A percentile compares a stretch with the other conserved stretches of the same genome.
These are phyloP conservation scores for Eupelmus urozonus DNA, from an alignment of 2,888 invertebrate species.

Conservation along the genomic window DNA sequence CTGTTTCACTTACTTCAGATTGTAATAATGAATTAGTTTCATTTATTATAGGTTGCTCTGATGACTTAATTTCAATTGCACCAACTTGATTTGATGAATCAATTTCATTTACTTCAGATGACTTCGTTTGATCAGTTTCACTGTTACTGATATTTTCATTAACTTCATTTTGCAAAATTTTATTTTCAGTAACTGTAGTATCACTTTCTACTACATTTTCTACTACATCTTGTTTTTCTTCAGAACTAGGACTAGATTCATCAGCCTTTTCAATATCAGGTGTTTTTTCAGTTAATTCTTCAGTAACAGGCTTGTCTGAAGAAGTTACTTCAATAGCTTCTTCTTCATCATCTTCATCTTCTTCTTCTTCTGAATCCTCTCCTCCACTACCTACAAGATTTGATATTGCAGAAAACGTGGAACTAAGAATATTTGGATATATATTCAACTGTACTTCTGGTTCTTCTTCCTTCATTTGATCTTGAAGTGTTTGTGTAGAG, in stretches of 20 bases:
- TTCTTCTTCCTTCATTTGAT: background rate
- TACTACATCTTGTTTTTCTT: slow-evolving; percentile 33
- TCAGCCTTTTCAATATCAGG: slow-evolving; percentile 51
- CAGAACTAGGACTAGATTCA: slow-evolving; percentile 41
- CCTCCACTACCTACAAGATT: slow-evolving; percentile 25
- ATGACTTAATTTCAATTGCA: too few relatives aligned
- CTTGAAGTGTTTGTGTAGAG: slow-evolving; percentile 41
- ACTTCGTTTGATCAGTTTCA: background rate
- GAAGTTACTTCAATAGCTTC: slow-evolving; percentile 18
- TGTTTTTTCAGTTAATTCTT: slow-evolving; percentile 35
- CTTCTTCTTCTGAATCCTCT: slow-evolving; percentile 23
- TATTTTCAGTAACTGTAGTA: background rate
- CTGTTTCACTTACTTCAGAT: background rate
- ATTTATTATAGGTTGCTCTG: background rate
- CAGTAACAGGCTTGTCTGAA: slow-evolving; percentile 33
- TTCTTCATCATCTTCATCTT: slow-evolving; percentile 12
- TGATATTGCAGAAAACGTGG: slow-evolving; percentile 45
- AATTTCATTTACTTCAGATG: background rate
- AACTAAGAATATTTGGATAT: slow-evolving; percentile 52
- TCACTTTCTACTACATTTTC: slow-evolving; percentile 1
- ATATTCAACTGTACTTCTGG: slow-evolving; percentile 47
- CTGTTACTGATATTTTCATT: slow-evolving; percentile 19
- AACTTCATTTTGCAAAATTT: slow-evolving; percentile 7
- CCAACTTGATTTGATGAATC: background rate
- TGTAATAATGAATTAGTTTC: background rate